Percentiles rank a stretch among this genome's conserved stretches.
Conservation (phyloP, 2,888 invertebrate genomes). For the Anorthoa munda region DNA sequence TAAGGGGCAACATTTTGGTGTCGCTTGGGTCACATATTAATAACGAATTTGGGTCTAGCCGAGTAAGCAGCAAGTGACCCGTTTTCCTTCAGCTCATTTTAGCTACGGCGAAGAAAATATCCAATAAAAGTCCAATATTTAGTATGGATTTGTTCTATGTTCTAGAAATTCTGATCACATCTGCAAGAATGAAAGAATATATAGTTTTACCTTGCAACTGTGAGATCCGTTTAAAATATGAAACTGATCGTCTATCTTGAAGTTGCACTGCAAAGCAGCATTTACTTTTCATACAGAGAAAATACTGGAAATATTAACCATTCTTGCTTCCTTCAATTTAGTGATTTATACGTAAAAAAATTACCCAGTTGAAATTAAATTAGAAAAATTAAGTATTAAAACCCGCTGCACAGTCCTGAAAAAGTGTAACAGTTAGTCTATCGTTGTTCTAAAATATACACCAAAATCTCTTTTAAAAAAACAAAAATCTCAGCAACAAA, state of each 20-base stretch:
- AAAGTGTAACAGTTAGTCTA: background rate
- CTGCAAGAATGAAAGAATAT: background rate
- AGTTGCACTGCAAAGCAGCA: too few relatives aligned
- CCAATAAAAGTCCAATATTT: conserved; percentile 2
- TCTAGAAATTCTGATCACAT: background rate
- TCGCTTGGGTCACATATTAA: conserved; percentile 54
- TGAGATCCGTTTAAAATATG: background rate
- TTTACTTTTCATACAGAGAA: too few relatives aligned
- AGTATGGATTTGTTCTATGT: background rate
- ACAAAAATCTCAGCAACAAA: background rate
- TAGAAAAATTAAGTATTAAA: too few relatives aligned
- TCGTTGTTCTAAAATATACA: fast-evolving
- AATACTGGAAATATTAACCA: too few relatives aligned
- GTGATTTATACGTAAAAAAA: too few relatives aligned
- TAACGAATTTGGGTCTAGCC: conserved; percentile 59
- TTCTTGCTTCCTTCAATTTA: too few relatives aligned
- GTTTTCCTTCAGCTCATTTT: conserved; percentile 41
- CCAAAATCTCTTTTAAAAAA: background rate
- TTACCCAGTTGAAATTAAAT: too few relatives aligned
- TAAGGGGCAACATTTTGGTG: conserved; percentile 44
- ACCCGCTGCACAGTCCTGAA: too few relatives aligned
- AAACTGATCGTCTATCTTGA: too few relatives aligned
- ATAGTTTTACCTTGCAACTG: background rate
- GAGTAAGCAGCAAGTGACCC: conserved; percentile 55
- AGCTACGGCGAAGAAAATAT: conserved; percentile 4